A percentile compares a stretch with the other conserved stretches of the same genome.
phyloP scores from a whole-genome alignment of 2,113 vertebrate genomes.

The Chinchilla lanigera region DNA sequence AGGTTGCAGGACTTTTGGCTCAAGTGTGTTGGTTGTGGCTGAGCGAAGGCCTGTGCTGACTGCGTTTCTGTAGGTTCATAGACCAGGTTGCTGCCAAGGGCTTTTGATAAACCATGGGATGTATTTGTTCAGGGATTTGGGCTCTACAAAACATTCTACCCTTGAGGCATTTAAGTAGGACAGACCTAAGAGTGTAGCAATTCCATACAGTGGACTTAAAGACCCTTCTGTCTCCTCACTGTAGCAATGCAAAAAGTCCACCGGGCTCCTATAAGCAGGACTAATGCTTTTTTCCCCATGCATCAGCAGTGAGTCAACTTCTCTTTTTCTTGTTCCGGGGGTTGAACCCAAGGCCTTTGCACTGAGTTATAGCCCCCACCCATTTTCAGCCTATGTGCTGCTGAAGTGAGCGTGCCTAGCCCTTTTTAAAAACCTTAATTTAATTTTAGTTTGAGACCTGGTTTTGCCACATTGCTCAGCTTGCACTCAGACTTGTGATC shows the following conservation, averaged over 20 bases:
- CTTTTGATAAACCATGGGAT: conserved; percentile 4
- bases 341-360: not conserved
- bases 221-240: not conserved
- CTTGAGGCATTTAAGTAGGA: not conserved
- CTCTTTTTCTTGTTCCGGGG: not conserved
- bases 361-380: not conserved
- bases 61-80: not conserved
- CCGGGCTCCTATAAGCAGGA: not conserved
- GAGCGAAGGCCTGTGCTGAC: not conserved
- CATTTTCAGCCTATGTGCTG: not conserved
- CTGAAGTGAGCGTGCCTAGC: not conserved
- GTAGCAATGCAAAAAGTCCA: not conserved
- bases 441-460: not conserved
- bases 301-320: not conserved
- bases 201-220: not conserved
- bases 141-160: not conserved
- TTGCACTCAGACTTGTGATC: not conserved
- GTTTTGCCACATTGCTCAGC: not conserved
- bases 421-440: not conserved
- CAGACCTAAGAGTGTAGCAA: not conserved
- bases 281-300: not conserved
- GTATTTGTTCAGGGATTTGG: not conserved
- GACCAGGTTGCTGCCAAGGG: not conserved
- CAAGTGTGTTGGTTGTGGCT: not conserved
- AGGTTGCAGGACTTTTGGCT: not conserved